Evolutionary conservation across 2,797 vertebrate genomes (phyloP).

Genomic region (Eidolon dupreanum): DNA sequence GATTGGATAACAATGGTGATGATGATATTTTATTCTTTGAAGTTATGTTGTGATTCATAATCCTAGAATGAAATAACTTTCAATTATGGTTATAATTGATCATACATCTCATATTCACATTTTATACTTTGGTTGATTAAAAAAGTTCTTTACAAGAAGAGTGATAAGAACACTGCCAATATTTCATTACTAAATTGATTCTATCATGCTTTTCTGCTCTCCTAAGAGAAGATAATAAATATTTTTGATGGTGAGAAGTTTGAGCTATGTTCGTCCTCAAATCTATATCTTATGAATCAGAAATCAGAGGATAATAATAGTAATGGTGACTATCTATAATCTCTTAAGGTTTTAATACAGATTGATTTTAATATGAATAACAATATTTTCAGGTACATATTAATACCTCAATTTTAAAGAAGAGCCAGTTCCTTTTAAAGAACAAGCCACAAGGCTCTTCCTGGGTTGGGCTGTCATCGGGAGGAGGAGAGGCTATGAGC

Average conservation of each 20-base stretch:
- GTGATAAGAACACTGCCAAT: neutral
- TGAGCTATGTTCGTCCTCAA: neutral
- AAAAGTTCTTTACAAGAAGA: constrained; percentile 32
- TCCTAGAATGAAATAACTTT: neutral
- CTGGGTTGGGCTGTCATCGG: neutral
- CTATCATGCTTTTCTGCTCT: constrained; percentile 18
- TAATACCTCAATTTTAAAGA: neutral
- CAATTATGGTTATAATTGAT: neutral
- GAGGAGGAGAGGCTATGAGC: neutral
- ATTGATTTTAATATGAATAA: neutral
- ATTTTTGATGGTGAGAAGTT: neutral
- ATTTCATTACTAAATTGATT: constrained; percentile 42
- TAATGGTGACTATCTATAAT: neutral
- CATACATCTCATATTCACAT: neutral
- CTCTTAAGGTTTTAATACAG: neutral
- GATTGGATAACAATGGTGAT: neutral
- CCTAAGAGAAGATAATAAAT: neutral
- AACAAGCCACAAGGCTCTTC: neutral
- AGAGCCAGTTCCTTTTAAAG: neutral
- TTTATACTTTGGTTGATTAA: constrained; percentile 34
- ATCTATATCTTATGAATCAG: neutral
- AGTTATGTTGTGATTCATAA: neutral
- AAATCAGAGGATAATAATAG: constrained; percentile 12
- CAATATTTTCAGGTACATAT: neutral
- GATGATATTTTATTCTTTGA: neutral